Conservation (phyloP, 1,140 invertebrate species). For the Drosophila albomicans region DNA sequence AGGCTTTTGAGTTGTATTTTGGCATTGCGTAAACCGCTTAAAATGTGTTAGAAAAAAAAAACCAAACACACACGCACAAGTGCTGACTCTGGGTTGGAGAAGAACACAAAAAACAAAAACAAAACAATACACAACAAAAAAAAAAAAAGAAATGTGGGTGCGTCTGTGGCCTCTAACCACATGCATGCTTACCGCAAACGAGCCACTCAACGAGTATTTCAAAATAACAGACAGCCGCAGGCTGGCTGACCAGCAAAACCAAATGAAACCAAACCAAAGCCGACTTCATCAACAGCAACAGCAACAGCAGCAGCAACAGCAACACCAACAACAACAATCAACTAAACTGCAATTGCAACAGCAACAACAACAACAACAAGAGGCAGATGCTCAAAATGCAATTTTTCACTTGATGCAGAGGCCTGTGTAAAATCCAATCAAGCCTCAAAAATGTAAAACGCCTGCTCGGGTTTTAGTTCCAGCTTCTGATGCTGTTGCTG, state of each 20-base stretch:
- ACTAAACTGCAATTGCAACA: conserved; percentile 31
- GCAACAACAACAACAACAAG: conserved; percentile 33
- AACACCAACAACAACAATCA: conserved; percentile 47
- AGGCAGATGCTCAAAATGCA: conserved; percentile 79
- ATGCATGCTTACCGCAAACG: conserved; percentile 77
- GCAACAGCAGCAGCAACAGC: conserved; percentile 18
- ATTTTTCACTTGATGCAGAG: conserved; percentile 76
- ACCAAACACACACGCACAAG: not conserved
- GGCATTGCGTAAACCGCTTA: conserved; percentile 29
- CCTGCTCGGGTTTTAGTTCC: conserved; percentile 47
- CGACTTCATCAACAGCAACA: conserved; percentile 78
- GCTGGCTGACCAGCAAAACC: conserved; percentile 76
- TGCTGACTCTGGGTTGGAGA: not conserved
- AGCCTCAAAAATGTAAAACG: conserved; percentile 82
- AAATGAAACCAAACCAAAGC: conserved; percentile 78
- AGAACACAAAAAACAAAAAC: not conserved
- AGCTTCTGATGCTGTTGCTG: not conserved
- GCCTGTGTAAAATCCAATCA: conserved; percentile 77
- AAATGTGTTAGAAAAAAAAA: conserved; percentile 45
- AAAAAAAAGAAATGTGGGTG: conserved; percentile 22
- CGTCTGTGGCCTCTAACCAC: conserved; percentile 40
- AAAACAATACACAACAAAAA: too few relatives aligned
- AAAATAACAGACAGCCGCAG: conserved; percentile 79
- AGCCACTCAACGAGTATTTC: conserved; percentile 81
- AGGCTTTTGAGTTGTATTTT: not conserved